Evolutionary conservation across 2,113 vertebrate genomes (phyloP).

Genomic region (Pelmatolapia mariae): DNA sequence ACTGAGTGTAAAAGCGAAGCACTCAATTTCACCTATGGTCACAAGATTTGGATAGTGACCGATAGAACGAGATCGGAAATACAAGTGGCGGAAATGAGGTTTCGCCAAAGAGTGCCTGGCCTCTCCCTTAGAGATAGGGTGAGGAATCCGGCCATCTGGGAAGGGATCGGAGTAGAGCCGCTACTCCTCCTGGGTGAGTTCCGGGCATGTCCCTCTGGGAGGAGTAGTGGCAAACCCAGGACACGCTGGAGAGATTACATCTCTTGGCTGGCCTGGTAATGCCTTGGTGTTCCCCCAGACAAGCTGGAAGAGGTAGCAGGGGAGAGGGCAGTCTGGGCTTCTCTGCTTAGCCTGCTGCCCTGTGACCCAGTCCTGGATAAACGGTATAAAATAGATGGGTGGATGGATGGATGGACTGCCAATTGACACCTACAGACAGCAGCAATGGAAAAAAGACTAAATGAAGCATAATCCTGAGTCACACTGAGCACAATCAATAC

Average conservation of each 20-base stretch:
- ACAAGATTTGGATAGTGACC: background rate
- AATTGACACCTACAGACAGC: background rate
- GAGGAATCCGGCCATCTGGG: background rate
- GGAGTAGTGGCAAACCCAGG: background rate
- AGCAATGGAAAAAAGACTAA: background rate
- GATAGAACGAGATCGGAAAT: background rate
- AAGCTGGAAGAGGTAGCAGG: background rate
- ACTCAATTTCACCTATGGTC: background rate
- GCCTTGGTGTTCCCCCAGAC: too few species aligned
- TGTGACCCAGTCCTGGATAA: background rate
- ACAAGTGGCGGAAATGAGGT: background rate
- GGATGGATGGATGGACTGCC: background rate
- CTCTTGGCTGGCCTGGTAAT: too few species aligned
- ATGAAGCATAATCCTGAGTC: background rate
- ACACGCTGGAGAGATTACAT: too few species aligned
- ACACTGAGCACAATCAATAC: background rate
- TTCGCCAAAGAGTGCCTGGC: background rate
- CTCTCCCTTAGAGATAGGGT: background rate
- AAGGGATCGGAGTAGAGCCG: background rate
- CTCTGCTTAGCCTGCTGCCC: background rate
- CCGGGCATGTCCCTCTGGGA: background rate
- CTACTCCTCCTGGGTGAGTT: background rate
- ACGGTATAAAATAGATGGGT: background rate
- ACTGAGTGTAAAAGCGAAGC: background rate
- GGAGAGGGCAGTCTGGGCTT: background rate